Conservation (phyloP, 2,888 invertebrate species). For the Amblyjoppa proteus region DNA sequence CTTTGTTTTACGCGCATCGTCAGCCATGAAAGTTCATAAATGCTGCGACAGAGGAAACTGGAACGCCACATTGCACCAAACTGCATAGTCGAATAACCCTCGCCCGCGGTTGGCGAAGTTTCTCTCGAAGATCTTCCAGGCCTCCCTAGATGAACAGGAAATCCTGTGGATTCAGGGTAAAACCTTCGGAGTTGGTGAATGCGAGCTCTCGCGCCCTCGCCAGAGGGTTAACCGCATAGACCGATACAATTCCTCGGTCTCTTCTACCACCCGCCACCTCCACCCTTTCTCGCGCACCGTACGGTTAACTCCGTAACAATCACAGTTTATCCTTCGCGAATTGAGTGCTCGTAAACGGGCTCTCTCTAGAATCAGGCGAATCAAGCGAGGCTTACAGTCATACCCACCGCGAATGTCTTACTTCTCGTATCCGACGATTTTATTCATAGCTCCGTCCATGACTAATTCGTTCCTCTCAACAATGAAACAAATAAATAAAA, state of each 20-base stretch:
- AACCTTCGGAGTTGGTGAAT: conserved; percentile 53
- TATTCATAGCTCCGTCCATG: not conserved
- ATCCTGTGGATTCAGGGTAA: conserved; percentile 56
- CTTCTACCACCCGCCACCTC: not conserved
- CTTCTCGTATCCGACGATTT: not conserved
- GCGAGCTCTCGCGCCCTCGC: conserved; percentile 11
- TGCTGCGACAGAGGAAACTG: conserved; percentile 22
- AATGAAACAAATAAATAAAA: not conserved
- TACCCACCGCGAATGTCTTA: not conserved
- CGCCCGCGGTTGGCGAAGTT: conserved; percentile 44
- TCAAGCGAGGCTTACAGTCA: conserved; percentile 19
- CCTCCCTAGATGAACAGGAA: conserved; percentile 51
- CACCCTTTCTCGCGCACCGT: conserved; percentile 26
- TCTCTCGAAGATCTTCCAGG: conserved; percentile 43
- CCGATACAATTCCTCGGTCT: conserved; percentile 51
- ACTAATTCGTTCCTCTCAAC: not conserved
- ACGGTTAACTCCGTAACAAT: conserved; percentile 65
- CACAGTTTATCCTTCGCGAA: conserved; percentile 62
- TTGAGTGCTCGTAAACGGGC: conserved; percentile 59
- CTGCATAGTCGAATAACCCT: conserved; percentile 34
- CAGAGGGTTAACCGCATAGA: conserved; percentile 40
- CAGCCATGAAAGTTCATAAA: conserved; percentile 39
- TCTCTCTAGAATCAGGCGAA: conserved; percentile 22
- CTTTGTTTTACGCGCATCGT: conserved; percentile 25
- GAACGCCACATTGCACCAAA: conserved; percentile 38